Percentiles rank a stretch among this genome's conserved stretches.
Conservation (phyloP, 2,888 invertebrate genomes). For the Pycnomerus fuliginosus region DNA sequence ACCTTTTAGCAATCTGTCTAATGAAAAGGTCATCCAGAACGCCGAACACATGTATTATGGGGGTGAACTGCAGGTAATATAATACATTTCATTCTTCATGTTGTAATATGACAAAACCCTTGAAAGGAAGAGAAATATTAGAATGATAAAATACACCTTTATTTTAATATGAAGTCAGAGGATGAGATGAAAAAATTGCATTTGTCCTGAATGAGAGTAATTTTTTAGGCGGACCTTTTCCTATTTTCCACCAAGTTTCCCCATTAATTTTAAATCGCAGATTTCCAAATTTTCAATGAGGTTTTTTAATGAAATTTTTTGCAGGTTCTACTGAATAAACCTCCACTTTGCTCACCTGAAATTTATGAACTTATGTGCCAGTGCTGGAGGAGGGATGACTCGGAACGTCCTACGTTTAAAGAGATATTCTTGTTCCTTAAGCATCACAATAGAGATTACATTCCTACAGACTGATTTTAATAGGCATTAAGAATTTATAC, state of each 20-base stretch:
- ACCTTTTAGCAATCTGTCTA: constrained; percentile 61
- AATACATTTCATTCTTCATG: too few relatives aligned
- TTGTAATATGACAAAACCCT: too few relatives aligned
- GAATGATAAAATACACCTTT: too few relatives aligned
- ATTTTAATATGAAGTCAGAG: too few relatives aligned
- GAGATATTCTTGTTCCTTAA: constrained; percentile 71
- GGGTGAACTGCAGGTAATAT: constrained; percentile 59
- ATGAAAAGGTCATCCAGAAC: constrained; percentile 64
- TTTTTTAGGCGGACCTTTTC: too few relatives aligned
- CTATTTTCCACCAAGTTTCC: too few relatives aligned
- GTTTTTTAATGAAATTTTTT: constrained; percentile 25
- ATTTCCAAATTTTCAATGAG: too few relatives aligned
- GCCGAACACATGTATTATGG: constrained; percentile 67
- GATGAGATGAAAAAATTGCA: constrained; percentile 3
- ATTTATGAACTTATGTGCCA: constrained; percentile 75
- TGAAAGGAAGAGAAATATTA: too few relatives aligned
- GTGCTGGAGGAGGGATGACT: constrained; percentile 65
- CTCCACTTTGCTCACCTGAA: constrained; percentile 72
- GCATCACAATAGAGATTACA: constrained; percentile 59
- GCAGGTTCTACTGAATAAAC: constrained; percentile 64
- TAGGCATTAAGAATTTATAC: too few relatives aligned
- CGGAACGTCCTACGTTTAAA: constrained; percentile 61
- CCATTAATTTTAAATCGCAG: too few relatives aligned
- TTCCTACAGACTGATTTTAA: constrained; percentile 49
- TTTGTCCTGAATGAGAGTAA: too few relatives aligned